Percentiles rank a stretch among this genome's conserved stretches.
phyloP scores from a whole-genome alignment of 2,113 vertebrate species.

The Laterallus jamaicensis region DNA sequence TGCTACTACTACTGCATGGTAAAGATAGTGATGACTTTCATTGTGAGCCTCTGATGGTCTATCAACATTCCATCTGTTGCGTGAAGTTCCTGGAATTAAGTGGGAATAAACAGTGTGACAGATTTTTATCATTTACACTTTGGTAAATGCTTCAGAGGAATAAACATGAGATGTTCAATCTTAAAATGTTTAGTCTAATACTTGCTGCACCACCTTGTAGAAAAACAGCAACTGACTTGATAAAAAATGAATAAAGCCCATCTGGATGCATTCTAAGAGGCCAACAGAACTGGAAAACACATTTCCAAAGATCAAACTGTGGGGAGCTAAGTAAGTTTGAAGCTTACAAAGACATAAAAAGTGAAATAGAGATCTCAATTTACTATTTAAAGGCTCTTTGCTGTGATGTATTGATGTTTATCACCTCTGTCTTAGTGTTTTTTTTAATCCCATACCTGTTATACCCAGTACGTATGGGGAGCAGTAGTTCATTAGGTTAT shows the following conservation, averaged over 20 bases:
- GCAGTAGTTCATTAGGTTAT: neutral
- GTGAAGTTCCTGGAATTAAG: neutral
- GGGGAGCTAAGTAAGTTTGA: neutral
- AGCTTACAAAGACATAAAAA: neutral
- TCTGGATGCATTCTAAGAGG: neutral
- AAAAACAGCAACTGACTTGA: neutral
- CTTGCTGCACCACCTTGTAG: neutral
- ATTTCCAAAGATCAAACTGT: neutral
- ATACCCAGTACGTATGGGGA: neutral
- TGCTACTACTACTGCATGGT: neutral
- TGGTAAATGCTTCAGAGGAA: neutral
- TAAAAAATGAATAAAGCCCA: neutral
- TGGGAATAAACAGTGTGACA: neutral
- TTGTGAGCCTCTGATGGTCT: neutral
- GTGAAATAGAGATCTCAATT: neutral
- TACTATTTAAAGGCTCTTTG: neutral
- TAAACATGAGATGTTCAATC: neutral
- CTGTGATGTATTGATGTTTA: neutral
- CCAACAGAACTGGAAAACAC: neutral
- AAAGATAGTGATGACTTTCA: neutral
- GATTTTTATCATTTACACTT: neutral
- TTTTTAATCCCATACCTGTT: neutral
- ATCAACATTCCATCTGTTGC: neutral
- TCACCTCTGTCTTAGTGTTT: too few relatives aligned
- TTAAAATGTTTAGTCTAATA: neutral